Evolutionary conservation across 2,113 vertebrate genomes (phyloP), one percentile per base, ranked within the genome.

Genomic region (Megaptera novaeangliae): DNA sequence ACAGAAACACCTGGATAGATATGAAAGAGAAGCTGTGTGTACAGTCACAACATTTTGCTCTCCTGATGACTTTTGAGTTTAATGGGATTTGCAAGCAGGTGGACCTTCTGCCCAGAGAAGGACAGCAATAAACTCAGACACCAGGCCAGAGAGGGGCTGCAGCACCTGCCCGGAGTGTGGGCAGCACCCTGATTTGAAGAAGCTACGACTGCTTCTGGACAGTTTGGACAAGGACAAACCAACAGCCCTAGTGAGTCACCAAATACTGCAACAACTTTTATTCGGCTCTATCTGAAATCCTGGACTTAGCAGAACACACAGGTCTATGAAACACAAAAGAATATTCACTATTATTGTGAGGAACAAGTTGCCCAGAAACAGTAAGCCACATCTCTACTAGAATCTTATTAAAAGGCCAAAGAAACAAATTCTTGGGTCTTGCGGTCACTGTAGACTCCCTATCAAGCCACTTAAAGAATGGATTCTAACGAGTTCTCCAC

Each of bases 401-500:
- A 49, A 39, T 63, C 68, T 6, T 34, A 88, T 20, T 11, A 84
- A 12, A 75, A 41, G 39, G 5, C n/a, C 41, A 3, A 84, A 71
- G 31, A 59, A 41, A 29, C 31, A 6, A 17, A 69, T n/a, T 44
- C 21, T 49, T 20, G 7, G 4, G 29, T 46, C 31, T 29, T 36
- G 31, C 25, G 13, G 25, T 61, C 21, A 4, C 6, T 2, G 0
- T 2, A 61, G 25, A 88, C 1, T 27, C 2, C 8, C 3, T 57
- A 34, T 12, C 2, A 12, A 66, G 46, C 23, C 36, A n/a, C 61
- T 63, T 52, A 4, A 59, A 84, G 88, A 39, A 52, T 3, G 3
- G 27, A 31, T 29, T 66, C 36, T 59, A 17, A 75, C 9, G n/a
- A 36, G n/a, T 2, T 59, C 25, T 11, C 11, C 17, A 3, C 9